Percentiles rank a stretch among this genome's conserved stretches.
These are phyloP conservation scores for Dreissena polymorpha DNA, from an alignment of 1,140 invertebrate species.

Conservation along the genomic window DNA sequence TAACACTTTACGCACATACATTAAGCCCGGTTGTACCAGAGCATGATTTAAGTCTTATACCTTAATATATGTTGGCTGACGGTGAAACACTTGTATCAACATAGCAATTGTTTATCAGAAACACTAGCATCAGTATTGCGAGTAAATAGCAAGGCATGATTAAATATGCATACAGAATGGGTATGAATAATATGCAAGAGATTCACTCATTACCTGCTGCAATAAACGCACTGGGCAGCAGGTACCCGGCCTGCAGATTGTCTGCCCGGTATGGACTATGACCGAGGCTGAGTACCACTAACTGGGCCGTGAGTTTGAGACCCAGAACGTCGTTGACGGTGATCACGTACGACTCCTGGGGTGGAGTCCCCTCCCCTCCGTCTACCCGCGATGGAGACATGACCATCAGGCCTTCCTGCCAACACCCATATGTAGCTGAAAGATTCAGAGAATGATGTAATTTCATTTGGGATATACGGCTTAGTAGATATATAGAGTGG, in stretches of 20 bases:
- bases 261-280: constrained; percentile 62
- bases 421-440: constrained; percentile 72
- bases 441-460: not conserved
- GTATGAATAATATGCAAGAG: too few species aligned
- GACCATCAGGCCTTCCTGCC: constrained; percentile 69
- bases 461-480: too few species aligned
- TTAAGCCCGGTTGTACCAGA: too few species aligned
- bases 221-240: constrained; percentile 70
- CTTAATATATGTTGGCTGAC: too few species aligned
- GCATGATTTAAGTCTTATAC: too few species aligned
- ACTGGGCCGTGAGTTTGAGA: constrained; percentile 67
- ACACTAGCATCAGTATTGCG: too few species aligned
- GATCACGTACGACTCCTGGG: constrained; percentile 67
- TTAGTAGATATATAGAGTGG: too few species aligned
- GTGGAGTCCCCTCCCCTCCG: constrained; percentile 49
- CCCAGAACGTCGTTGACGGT: constrained; percentile 70
- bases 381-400: constrained; percentile 65
- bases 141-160: too few species aligned
- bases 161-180: too few species aligned
- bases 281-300: constrained; percentile 72
- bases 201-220: constrained; percentile 66
- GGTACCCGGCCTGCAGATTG: constrained; percentile 53
- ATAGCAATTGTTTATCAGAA: too few species aligned
- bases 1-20: too few species aligned
- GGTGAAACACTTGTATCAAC: too few species aligned